These are phyloP conservation scores for Parnassius apollo DNA, from an alignment of 2,888 invertebrate genomes.

Conservation along the genomic window DNA sequence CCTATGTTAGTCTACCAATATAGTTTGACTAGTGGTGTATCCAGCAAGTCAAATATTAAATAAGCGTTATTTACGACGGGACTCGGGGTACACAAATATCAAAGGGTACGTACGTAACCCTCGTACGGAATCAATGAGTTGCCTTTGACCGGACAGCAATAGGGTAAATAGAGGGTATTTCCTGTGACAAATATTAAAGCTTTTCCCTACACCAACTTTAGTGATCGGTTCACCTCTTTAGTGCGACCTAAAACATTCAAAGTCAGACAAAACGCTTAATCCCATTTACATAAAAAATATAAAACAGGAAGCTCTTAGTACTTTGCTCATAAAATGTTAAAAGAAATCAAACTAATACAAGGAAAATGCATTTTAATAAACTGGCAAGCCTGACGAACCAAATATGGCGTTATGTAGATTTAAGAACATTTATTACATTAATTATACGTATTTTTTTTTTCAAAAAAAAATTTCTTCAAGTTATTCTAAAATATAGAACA, in stretches of 20 bases:
- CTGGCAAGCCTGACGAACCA: too few relatives aligned
- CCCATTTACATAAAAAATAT: slow-evolving; percentile 11
- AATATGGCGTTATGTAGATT: too few relatives aligned
- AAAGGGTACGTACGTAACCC: slow-evolving; percentile 48
- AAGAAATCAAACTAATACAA: not conserved
- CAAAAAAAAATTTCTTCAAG: too few relatives aligned
- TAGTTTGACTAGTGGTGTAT: slow-evolving; percentile 27
- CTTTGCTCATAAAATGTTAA: not conserved
- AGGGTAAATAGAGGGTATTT: slow-evolving; percentile 65
- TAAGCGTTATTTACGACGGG: slow-evolving; percentile 56
- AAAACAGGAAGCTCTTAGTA: slow-evolving; percentile 6
- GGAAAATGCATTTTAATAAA: too few relatives aligned
- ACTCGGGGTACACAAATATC: slow-evolving; percentile 51
- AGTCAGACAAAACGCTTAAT: slow-evolving; percentile 1
- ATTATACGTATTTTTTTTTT: too few relatives aligned
- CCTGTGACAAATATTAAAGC: slow-evolving; percentile 65
- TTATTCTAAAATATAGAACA: too few relatives aligned
- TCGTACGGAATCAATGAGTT: slow-evolving; percentile 57
- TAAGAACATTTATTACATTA: too few relatives aligned
- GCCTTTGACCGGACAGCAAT: slow-evolving; percentile 62
- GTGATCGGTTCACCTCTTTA: slow-evolving; percentile 24
- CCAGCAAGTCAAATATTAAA: slow-evolving; percentile 49
- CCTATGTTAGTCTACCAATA: slow-evolving; percentile 24
- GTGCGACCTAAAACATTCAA: slow-evolving; percentile 3
- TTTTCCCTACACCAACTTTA: slow-evolving; percentile 34